Percentiles rank a stretch among this genome's conserved stretches.
These are phyloP conservation scores for Bubo blakistoni DNA, from an alignment of 2,113 vertebrate genomes.

Conservation along the genomic window DNA sequence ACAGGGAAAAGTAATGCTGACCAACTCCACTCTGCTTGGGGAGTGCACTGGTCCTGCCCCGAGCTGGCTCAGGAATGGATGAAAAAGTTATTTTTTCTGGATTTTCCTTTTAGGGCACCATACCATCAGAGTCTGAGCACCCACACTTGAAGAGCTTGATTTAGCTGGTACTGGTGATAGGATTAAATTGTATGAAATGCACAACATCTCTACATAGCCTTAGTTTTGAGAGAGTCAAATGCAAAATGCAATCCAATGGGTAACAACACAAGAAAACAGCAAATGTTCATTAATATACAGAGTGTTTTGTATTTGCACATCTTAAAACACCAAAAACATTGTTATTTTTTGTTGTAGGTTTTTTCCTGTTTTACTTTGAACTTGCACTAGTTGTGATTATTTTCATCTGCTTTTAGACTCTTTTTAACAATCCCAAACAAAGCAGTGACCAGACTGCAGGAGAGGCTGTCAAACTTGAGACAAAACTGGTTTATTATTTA, in stretches of 20 bases:
- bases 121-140: background rate
- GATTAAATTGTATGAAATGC: rapidly evolving
- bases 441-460: background rate
- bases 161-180: background rate
- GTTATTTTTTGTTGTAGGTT: background rate
- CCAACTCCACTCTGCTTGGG: rapidly evolving
- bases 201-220: rapidly evolving
- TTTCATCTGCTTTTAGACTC: background rate
- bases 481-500: background rate
- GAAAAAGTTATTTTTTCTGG: background rate
- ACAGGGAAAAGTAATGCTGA: background rate
- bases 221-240: background rate
- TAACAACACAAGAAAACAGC: background rate
- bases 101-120: background rate
- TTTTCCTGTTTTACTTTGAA: background rate
- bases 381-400: background rate
- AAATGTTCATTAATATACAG: background rate
- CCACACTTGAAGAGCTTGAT: too few relatives aligned
- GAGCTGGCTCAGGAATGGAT: background rate
- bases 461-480: background rate
- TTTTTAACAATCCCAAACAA: background rate
- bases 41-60: too few relatives aligned
- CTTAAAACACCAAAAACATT: background rate
- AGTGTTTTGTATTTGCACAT: background rate
- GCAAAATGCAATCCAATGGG: background rate